phyloP scores from a whole-genome alignment of 1,140 invertebrate genomes.

The Monomorium pharaonis region DNA sequence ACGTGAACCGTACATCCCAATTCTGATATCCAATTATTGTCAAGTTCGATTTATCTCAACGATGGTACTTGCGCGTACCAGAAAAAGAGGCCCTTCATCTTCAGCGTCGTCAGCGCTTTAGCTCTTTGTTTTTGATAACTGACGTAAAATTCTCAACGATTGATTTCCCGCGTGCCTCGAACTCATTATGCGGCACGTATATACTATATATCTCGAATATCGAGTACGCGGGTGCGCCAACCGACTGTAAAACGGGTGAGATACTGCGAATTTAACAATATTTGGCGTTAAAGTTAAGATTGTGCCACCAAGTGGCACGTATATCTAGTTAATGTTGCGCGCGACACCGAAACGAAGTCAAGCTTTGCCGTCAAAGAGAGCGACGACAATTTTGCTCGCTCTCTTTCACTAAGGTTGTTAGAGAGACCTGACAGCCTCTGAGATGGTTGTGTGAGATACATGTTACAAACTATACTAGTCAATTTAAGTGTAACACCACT shows the following conservation, averaged over 20 bases:
- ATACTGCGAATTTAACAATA: slow-evolving; percentile 62
- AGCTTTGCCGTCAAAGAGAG: slow-evolving; percentile 62
- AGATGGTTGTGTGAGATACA: slow-evolving; percentile 25
- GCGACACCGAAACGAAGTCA: slow-evolving; percentile 57
- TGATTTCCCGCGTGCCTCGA: slow-evolving; percentile 30
- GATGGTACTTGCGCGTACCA: not conserved
- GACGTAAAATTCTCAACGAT: not conserved
- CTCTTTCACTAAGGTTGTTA: slow-evolving; percentile 21
- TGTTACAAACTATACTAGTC: slow-evolving; percentile 75
- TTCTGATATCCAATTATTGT: not conserved
- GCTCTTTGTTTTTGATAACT: not conserved
- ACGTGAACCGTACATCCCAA: not conserved
- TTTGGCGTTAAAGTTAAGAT: slow-evolving; percentile 40
- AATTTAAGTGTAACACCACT: slow-evolving; percentile 79
- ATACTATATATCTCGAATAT: slow-evolving; percentile 53
- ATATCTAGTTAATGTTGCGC: slow-evolving; percentile 65
- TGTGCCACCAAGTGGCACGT: slow-evolving; percentile 37
- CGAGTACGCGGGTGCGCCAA: slow-evolving; percentile 65
- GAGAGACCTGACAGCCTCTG: not conserved
- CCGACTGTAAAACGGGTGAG: slow-evolving; percentile 38
- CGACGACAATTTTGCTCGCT: slow-evolving; percentile 1
- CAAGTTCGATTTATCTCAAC: slow-evolving; percentile 6
- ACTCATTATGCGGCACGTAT: slow-evolving; percentile 23
- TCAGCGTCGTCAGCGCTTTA: not conserved
- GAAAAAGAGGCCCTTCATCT: not conserved